Evolutionary conservation across 1,140 invertebrate species (phyloP).

Genomic region (Mamestra configurata): DNA sequence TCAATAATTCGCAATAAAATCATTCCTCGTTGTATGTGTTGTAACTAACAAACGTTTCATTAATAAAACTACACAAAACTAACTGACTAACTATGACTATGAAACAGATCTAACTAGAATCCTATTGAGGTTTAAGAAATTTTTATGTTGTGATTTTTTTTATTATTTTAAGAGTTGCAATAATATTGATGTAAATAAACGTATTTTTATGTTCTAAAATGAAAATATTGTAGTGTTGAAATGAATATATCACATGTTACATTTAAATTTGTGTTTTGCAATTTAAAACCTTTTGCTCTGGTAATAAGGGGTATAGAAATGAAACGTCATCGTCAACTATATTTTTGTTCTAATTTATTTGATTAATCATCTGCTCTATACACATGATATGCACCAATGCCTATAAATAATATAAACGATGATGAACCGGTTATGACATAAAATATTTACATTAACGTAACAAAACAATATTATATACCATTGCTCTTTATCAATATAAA

Average conservation of each 20-base stretch:
- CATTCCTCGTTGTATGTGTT: slow-evolving; percentile 35
- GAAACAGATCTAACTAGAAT: slow-evolving; percentile 42
- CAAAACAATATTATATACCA: slow-evolving; percentile 64
- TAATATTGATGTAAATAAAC: slow-evolving; percentile 70
- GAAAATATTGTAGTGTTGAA: slow-evolving; percentile 71
- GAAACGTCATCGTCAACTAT: slow-evolving; percentile 75
- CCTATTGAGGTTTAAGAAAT: slow-evolving; percentile 42
- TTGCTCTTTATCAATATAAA: slow-evolving; percentile 66
- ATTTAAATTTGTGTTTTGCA: slow-evolving; percentile 34
- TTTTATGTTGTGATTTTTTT: slow-evolving; percentile 69
- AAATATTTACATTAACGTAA: slow-evolving; percentile 76
- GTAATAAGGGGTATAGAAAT: slow-evolving; percentile 55
- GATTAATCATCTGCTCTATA: slow-evolving; percentile 87
- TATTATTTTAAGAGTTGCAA: slow-evolving; percentile 64
- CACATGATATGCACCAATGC: slow-evolving; percentile 88
- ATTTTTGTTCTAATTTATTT: slow-evolving; percentile 87
- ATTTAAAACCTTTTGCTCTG: background rate
- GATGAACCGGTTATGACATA: slow-evolving; percentile 74
- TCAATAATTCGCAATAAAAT: slow-evolving; percentile 10
- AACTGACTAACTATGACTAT: slow-evolving; percentile 13
- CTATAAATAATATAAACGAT: slow-evolving; percentile 86
- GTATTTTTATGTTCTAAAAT: slow-evolving; percentile 65
- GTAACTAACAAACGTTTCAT: slow-evolving; percentile 4
- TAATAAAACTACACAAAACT: background rate
- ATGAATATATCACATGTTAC: slow-evolving; percentile 76